Base-by-base conservation (phyloP, 2,113 vertebrate genomes). In the Syrrhaptes paradoxus region DNA sequence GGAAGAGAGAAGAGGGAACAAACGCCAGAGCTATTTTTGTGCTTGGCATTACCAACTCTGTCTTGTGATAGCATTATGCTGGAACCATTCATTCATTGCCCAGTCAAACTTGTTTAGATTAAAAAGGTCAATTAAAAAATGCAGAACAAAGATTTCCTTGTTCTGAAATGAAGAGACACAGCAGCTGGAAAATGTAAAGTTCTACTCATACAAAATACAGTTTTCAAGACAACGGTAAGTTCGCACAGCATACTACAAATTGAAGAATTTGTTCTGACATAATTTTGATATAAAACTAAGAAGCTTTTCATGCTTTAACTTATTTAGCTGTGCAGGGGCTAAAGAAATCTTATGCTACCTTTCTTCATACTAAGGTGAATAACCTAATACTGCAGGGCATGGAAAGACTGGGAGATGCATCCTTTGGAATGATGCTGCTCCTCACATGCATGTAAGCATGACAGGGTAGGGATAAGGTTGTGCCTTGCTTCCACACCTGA, bases 51-150 rank as follows among this genome's bases (percentile, higher is more conserved):
- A 88, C 88, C 52, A 54, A 14, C 14, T 88, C 55, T 58, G 32
- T 73, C 94, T 78, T 96, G 59, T 92, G 80, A 96, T 82, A 95
- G 87, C 34, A 86, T 96, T 91, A 66, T 76, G 48, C 82, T 80
- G 49, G 55, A 97, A 83, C 43, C 38, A 68, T 85, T 94, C 46
- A 83, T 68, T 92, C 81, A 62, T 58, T 87, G 73, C 89, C 76
- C 78, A 91, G 36, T 84, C 75, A 96, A 77, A 93, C 41, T 74
- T 65, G 15, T 88, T 93, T 88, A 61, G 62, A 81, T 46, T 86
- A 62, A 82, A 96, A 96, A 89, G 71, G 68, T 90, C 88, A 95
- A 68, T 93, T 92, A 80, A 85, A 80, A 91, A 89, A 65, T 19
- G 18, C 41, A 87, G 63, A 91, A 87, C 43, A 92, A 91, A 86